These are phyloP conservation scores for Brevimyrus niger DNA, from an alignment of 2,113 vertebrate genomes.

Conservation along the genomic window DNA sequence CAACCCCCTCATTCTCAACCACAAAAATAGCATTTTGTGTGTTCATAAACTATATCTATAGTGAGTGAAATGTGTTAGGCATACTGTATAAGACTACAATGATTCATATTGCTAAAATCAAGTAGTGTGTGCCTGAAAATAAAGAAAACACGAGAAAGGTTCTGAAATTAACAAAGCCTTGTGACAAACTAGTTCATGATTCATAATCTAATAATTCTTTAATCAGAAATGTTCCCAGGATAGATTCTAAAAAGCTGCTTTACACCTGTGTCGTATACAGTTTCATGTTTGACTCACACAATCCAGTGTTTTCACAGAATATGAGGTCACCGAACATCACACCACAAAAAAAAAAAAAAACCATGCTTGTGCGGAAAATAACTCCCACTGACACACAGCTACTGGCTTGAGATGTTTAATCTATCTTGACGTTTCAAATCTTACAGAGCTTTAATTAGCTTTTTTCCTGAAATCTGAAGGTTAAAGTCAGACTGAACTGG, in stretches of 20 bases:
- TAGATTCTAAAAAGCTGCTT: neutral
- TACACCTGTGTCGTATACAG: neutral
- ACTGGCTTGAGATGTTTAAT: conserved; percentile 8
- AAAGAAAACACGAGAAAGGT: neutral
- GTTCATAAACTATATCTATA: neutral
- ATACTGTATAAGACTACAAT: neutral
- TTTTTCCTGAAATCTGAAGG: conserved; percentile 24
- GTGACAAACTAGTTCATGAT: neutral
- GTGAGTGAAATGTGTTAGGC: neutral
- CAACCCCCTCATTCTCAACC: neutral
- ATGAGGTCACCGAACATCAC: neutral
- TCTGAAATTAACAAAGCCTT: neutral
- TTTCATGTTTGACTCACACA: neutral
- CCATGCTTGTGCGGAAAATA: neutral
- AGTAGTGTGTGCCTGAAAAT: neutral
- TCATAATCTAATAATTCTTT: neutral
- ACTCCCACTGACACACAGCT: neutral
- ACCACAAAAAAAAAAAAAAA: neutral
- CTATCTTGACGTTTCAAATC: conserved; percentile 19
- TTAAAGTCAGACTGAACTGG: conserved; percentile 14
- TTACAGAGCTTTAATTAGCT: conserved; percentile 21
- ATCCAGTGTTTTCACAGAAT: neutral
- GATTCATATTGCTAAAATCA: neutral
- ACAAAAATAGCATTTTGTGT: neutral
- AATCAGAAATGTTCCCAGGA: neutral